Evolutionary conservation across 2,888 invertebrate species (phyloP).

Genomic region (Drosophila koepferae): DNA sequence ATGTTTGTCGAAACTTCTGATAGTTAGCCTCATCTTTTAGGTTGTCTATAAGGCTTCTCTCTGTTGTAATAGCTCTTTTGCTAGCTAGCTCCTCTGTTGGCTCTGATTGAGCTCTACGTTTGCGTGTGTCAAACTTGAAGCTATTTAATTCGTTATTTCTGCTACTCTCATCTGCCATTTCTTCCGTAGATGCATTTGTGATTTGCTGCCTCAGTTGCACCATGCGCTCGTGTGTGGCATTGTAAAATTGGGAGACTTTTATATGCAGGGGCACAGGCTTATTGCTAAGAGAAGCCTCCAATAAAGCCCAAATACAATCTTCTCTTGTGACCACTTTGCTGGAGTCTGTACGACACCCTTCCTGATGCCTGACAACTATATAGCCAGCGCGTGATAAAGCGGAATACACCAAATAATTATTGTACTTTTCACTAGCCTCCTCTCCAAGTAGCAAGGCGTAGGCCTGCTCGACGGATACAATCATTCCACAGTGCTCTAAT

Average conservation of each 20-base stretch:
- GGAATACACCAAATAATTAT: constrained; percentile 82
- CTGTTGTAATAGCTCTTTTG: constrained; percentile 31
- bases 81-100: background rate
- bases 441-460: constrained; percentile 82
- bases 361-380: constrained; percentile 76
- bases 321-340: constrained; percentile 35
- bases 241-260: constrained; percentile 56
- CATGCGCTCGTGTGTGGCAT: constrained; percentile 56
- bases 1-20: constrained; percentile 68
- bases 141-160: background rate
- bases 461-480: constrained; percentile 83
- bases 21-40: constrained; percentile 73
- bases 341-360: background rate
- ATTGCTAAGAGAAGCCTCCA: constrained; percentile 65
- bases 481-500: constrained; percentile 70
- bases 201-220: constrained; percentile 62
- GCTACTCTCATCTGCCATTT: background rate
- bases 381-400: constrained; percentile 82
- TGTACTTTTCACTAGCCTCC: constrained; percentile 64
- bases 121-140: constrained; percentile 57
- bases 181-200: constrained; percentile 25
- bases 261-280: constrained; percentile 68
- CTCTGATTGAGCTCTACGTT: constrained; percentile 54
- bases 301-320: constrained; percentile 82
- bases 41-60: constrained; percentile 74